Evolutionary conservation across 1,140 invertebrate genomes (phyloP), one percentile per base, ranked within the genome.

Genomic region (Leptinotarsa lineolata): DNA sequence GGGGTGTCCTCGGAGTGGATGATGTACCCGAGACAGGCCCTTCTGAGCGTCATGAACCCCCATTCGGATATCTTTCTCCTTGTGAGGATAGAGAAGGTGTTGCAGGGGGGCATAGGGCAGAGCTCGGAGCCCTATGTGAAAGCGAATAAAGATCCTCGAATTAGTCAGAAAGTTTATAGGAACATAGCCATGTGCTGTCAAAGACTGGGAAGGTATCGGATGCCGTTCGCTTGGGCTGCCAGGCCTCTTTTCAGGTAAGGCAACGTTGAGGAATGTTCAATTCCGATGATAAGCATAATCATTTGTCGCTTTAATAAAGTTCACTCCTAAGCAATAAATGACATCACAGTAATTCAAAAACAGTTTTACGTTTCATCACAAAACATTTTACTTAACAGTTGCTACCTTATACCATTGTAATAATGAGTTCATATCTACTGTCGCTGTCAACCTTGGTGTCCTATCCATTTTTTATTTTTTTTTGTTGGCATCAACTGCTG

Each of bases 201-300:
- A 83, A 89, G 92, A 80, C 89, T 98, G 75, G 95, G 95, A 6
- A 92, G 92, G 80, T 97, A 97, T 85, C 90, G 94, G 78, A 98
- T 98, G 94, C 96, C 96, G 3, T 97, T 99, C 86, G 97, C 94
- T 18, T 99, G 97, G 96, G 91, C 94, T 54, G 95, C 95, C 2
- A 90, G 92, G 75, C 93, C 94, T 46, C 85, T 97, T 45, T 96
- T 95, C 85, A 88, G 85, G 87, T 88, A 82, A 79, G 61, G 30
- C 30, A 39, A 30, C 30, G 8, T 30, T 30, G 30, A 11, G 30
- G 30, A 30, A 30, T 30, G 30, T 30, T 30, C 8, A 30, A 68
- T 72, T 64, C 61, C 11, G 61, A 22, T 64, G n/a, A 61, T 70
- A 30, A 30, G 8, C 30, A 30, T 30, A 30, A 11, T 30, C 30